phyloP scores from a whole-genome alignment of 2,113 vertebrate species.

The Syngnathus floridae region DNA sequence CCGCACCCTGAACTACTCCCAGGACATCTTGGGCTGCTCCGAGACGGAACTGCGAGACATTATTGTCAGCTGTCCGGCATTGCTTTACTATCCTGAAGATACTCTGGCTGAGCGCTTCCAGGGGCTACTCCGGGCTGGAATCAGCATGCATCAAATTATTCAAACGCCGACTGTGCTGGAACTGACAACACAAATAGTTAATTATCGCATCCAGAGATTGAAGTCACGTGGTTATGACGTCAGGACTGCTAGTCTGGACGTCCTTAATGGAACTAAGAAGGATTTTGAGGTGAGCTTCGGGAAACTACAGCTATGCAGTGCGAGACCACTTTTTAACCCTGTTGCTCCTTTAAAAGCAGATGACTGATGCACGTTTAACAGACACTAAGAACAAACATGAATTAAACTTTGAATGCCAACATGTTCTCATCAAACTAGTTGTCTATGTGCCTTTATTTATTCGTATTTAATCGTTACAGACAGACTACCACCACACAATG shows the following conservation, averaged over 20 bases:
- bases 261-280: slow-evolving; percentile 84
- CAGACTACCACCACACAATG: no score
- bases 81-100: slow-evolving; percentile 79
- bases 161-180: slow-evolving; percentile 80
- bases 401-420: no score
- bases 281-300: slow-evolving; percentile 83
- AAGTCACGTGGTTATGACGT: slow-evolving; percentile 71
- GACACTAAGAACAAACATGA: no score
- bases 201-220: slow-evolving; percentile 79
- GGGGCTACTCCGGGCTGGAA: slow-evolving; percentile 72
- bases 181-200: slow-evolving; percentile 82
- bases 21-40: slow-evolving; percentile 72
- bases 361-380: slow-evolving; percentile 47
- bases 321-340: slow-evolving; percentile 88
- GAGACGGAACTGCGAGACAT: slow-evolving; percentile 73
- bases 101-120: slow-evolving; percentile 77
- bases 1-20: slow-evolving; percentile 74
- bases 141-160: slow-evolving; percentile 78
- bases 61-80: slow-evolving; percentile 78
- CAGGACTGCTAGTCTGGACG: slow-evolving; percentile 71
- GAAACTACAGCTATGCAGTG: slow-evolving; percentile 75
- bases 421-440: no score
- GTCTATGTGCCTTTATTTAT: no score
- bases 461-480: no score
- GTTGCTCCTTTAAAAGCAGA: slow-evolving; percentile 78